Percentiles rank a stretch among this genome's conserved stretches.
Conservation (phyloP, 2,113 vertebrate genomes). For the Pterophyllum scalare region DNA sequence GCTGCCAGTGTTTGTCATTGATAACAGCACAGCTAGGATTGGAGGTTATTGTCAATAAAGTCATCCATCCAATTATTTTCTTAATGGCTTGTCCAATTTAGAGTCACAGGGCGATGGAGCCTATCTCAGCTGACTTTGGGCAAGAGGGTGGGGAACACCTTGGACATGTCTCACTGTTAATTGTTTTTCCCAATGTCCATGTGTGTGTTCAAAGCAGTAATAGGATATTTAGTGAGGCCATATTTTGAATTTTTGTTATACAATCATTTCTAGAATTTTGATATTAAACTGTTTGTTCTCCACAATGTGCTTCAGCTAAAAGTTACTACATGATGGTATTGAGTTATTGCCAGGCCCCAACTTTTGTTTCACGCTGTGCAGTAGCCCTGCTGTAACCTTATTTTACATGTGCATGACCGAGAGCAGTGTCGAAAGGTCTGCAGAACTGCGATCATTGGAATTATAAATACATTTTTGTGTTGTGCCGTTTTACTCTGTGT, state of each 20-base stretch:
- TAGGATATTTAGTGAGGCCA: background rate
- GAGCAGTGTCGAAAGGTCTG: background rate
- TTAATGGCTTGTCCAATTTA: no score
- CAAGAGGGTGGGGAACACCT: background rate
- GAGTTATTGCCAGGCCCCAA: background rate
- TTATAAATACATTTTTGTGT: slow-evolving; percentile 10
- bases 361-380: slow-evolving; percentile 3
- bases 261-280: background rate
- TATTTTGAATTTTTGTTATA: background rate
- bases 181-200: background rate
- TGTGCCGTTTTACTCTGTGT: background rate
- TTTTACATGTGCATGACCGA: background rate
- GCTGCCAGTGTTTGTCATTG: slow-evolving; percentile 8
- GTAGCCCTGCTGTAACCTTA: background rate
- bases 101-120: no score
- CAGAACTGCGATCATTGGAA: slow-evolving; percentile 3
- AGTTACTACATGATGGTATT: background rate
- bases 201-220: background rate
- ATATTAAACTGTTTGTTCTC: background rate
- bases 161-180: background rate
- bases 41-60: background rate
- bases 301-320: background rate
- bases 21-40: slow-evolving; percentile 11
- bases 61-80: background rate
- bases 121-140: background rate